Evolutionary conservation across 2,797 vertebrate species (phyloP), one percentile per base, ranked within the genome.

Genomic region (Crotalus adamanteus): DNA sequence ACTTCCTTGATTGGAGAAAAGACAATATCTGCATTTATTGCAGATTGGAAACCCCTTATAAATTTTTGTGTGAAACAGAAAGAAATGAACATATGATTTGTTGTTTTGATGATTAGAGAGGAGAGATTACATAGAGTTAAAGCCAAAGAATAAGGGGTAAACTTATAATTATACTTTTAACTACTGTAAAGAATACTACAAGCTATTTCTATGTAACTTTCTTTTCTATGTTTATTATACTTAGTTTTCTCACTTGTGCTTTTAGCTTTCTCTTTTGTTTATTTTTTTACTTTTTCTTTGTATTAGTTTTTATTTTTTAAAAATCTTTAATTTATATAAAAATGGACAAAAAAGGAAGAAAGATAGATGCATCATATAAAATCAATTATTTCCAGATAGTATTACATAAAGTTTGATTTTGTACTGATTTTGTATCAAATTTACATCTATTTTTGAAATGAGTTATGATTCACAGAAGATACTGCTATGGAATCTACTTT

Each of bases 391-490:
- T 73, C 69, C 1, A 6, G 37, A 16, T 20, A 73, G 6, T 3
- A 73, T 73, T 37, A 37, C 37, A 8, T 73, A 37, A 73, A 37
- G 31, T 73, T 73, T 37, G 37, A 47, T 83, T 47, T 47, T 8
- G 1, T 83, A 47, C 3, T 47, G 7, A 83, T 47, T 47, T 83
- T 47, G 20, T 47, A 73, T 73, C 14, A 73, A 83, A 12, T 78
- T 47, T 4, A 83, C 14, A 47, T 83, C 37, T 37, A 47, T 12
- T 83, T 83, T 83, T 83, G 37, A 47, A 83, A 83, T 47, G 47
- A 78, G 55, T 2, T 5, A 89, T 91, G 86, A 94, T 92, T 95
- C 94, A 92, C 56, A 25, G 0, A 26, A 26, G 91, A 60, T 85
- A 91, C 69, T 25, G 16, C 6, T 65, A 25, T 57, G 59, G 60